These are phyloP conservation scores for Monochamus alternatus DNA, from an alignment of 2,888 invertebrate species.

Conservation along the genomic window DNA sequence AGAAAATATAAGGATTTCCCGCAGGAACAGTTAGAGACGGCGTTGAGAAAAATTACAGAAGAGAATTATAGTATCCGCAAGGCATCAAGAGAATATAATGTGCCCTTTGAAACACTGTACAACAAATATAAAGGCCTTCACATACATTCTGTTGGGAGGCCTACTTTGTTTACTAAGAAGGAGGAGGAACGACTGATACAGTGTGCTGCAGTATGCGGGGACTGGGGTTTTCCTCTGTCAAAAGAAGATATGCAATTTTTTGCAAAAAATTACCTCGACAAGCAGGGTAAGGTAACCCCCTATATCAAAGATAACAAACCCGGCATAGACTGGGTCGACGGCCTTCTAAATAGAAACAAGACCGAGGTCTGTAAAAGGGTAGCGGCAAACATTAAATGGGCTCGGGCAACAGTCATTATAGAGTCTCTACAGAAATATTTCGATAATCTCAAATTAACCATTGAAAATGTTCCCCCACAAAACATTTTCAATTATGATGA, in stretches of 20 bases:
- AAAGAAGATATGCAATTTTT: neutral
- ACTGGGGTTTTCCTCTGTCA: slow-evolving; percentile 2
- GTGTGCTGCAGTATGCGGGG: slow-evolving; percentile 7
- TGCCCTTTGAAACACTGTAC: neutral
- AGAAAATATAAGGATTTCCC: too few species aligned
- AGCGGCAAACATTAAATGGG: neutral
- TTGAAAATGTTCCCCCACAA: slow-evolving; percentile 4
- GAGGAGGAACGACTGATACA: neutral
- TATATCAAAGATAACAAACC: neutral
- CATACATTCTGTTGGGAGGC: neutral
- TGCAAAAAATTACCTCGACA: neutral
- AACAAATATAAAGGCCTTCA: slow-evolving; percentile 4
- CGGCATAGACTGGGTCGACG: neutral
- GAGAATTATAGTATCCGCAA: too few species aligned
- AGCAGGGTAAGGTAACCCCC: neutral
- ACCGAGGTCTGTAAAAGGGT: neutral
- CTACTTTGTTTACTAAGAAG: neutral
- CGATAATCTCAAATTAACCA: neutral
- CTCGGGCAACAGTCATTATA: neutral
- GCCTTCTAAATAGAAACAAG: neutral
- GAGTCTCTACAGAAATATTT: neutral
- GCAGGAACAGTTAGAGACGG: too few species aligned
- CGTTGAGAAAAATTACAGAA: too few species aligned
- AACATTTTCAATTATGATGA: slow-evolving; percentile 6
- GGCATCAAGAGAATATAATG: too few species aligned